Conservation (phyloP, 1,140 invertebrate species). For the Periplaneta americana region DNA sequence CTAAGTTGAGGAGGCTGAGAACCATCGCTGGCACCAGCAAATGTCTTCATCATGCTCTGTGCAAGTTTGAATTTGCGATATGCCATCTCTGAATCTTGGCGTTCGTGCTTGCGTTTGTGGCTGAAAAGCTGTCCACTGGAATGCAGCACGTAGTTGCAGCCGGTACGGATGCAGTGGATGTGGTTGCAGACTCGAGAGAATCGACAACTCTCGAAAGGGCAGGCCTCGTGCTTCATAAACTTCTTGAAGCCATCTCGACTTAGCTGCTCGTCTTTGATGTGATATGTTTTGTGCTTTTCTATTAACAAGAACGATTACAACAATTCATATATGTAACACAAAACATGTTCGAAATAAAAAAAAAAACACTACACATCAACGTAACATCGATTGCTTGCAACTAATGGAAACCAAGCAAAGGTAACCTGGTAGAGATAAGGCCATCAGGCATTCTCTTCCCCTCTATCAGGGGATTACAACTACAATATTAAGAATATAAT, state of each 20-base stretch:
- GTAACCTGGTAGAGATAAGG: too few relatives aligned
- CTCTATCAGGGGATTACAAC: too few relatives aligned
- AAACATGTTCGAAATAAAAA: too few relatives aligned
- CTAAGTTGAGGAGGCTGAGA: slow-evolving; percentile 16
- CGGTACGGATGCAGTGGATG: slow-evolving; percentile 94
- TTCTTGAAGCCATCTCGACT: slow-evolving; percentile 97
- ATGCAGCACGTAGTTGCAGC: slow-evolving; percentile 93
- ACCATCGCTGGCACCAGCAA: slow-evolving; percentile 15
- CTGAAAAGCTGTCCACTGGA: slow-evolving; percentile 96
- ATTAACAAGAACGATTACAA: slow-evolving; percentile 32
- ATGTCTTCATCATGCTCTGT: slow-evolving; percentile 40
- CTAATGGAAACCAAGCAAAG: too few relatives aligned
- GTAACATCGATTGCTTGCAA: too few relatives aligned
- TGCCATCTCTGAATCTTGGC: slow-evolving; percentile 80
- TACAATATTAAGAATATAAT: too few relatives aligned
- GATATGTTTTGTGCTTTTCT: slow-evolving; percentile 99
- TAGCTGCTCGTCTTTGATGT: slow-evolving; percentile 95
- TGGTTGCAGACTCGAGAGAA: slow-evolving; percentile 96
- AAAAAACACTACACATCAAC: too few relatives aligned
- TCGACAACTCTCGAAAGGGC: slow-evolving; percentile 83
- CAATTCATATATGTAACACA: neutral
- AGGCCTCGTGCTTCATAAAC: slow-evolving; percentile 95
- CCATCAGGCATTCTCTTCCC: too few relatives aligned
- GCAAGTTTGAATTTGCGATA: slow-evolving; percentile 73
- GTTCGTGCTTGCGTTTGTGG: slow-evolving; percentile 95